phyloP scores from a whole-genome alignment of 2,797 vertebrate genomes.

The Paramormyrops hopkinsi region DNA sequence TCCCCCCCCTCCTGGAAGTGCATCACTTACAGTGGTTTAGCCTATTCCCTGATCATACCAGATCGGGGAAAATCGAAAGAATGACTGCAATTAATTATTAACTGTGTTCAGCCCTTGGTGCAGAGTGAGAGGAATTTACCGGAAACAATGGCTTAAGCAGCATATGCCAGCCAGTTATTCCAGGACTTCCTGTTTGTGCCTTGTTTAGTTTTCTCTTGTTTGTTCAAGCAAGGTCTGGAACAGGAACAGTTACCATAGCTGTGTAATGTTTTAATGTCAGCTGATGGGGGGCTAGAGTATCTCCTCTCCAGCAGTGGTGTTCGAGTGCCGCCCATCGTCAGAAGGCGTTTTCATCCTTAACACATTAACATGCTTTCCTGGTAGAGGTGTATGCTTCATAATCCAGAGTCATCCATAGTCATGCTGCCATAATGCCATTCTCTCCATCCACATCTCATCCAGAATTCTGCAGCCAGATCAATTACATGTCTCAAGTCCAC shows the following conservation, averaged over 20 bases:
- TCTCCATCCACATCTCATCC: not conserved
- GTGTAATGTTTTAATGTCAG: not conserved
- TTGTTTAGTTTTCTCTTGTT: not conserved
- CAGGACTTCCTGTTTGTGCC: not conserved
- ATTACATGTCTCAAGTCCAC: not conserved
- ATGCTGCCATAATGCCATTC: not conserved
- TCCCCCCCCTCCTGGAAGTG: not conserved
- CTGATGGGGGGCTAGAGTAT: not conserved
- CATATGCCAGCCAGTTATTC: slow-evolving; percentile 7
- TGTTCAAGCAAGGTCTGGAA: not conserved
- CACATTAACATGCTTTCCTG: not conserved
- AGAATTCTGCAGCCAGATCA: not conserved
- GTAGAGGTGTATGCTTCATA: not conserved
- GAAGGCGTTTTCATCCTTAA: not conserved
- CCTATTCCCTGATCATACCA: not conserved
- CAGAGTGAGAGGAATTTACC: not conserved
- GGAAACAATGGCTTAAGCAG: not conserved
- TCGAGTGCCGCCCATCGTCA: not conserved
- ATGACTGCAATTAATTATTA: not conserved
- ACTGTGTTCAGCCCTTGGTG: not conserved
- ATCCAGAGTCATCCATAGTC: not conserved
- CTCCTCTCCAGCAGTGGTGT: not conserved
- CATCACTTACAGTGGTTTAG: not conserved
- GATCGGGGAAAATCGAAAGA: not conserved
- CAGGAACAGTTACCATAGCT: not conserved